Conservation (phyloP, 2,113 vertebrate genomes). For the Chlamydotis undulata region DNA sequence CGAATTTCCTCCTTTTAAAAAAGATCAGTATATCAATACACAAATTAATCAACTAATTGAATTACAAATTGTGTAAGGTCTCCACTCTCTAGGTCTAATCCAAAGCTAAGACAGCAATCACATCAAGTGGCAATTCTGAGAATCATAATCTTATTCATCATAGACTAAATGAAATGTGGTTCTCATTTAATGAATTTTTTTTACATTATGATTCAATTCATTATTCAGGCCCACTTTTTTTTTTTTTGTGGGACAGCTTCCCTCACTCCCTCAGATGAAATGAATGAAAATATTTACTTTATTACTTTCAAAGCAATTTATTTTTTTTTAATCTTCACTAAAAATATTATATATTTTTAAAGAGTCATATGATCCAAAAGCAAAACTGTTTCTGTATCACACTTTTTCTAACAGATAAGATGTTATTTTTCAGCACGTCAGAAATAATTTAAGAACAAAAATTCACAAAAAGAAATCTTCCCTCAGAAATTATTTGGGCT, state of each 20-base stretch:
- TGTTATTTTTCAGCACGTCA: background rate
- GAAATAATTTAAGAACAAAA: background rate
- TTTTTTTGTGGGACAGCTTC: background rate
- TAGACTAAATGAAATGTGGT: background rate
- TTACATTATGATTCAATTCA: background rate
- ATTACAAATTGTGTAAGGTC: background rate
- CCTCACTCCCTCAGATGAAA: background rate
- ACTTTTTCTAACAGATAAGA: background rate
- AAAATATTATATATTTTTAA: background rate
- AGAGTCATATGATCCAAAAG: background rate
- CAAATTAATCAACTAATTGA: background rate
- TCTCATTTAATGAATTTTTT: background rate
- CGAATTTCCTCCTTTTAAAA: background rate
- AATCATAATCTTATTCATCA: background rate
- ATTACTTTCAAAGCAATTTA: background rate
- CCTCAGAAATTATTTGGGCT: background rate
- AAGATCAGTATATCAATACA: background rate
- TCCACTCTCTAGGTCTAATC: background rate
- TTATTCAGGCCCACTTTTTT: background rate
- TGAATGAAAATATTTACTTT: background rate
- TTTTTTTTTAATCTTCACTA: background rate
- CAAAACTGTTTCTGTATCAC: background rate
- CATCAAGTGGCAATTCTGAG: background rate
- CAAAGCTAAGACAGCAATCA: background rate
- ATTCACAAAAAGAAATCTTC: background rate